Evolutionary conservation across 2,113 vertebrate species (phyloP), one percentile per base, ranked within the genome.

Genomic region (Ptychochromis oligacanthus): DNA sequence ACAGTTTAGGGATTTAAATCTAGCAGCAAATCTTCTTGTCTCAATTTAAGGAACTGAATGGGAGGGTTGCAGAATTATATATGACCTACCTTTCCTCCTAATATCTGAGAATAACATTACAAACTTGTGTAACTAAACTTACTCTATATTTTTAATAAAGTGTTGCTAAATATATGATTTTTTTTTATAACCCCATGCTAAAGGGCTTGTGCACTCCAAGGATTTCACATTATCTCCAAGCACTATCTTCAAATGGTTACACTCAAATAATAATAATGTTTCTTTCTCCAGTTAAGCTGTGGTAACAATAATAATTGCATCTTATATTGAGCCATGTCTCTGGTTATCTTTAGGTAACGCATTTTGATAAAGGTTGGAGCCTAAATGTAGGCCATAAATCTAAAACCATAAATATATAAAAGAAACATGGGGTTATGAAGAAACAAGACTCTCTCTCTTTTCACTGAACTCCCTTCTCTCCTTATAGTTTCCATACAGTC

Each of bases 51-150:
- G 43, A 52, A 46, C 43, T 54, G 67, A 26, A n/a, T 28, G 31
- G 31, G 67, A 54, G 46, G 26, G 26, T n/a, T 34, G 18, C 46
- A 14, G 1, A 34, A 72, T 3, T 2, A 72, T 18, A 72, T 54
- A n/a, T 4, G 0, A 0, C 26, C n/a, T 24, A 8, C n/a, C 0
- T n/a, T 54, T 72, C 46, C 46, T 31, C 7, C 18, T 4, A 34
- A 72, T 34, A 5, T 72, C 18, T 0, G 6, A 72, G 67, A 52
- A 7, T 2, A 52, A 52, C 49, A 18, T 18, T 18, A 18, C 49
- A 52, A 52, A 52, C 15, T 3, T 18, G 49, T 52, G 6, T 52
- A 34, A 1, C 67, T 72, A 5, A 72, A 54, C 17, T 2, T 18
- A n/a, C 46, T 31, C 6, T 54, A 31, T 52, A 49, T 52, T 31